Evolutionary conservation across 2,888 invertebrate genomes (phyloP).

Genomic region (Coleophora deauratella): DNA sequence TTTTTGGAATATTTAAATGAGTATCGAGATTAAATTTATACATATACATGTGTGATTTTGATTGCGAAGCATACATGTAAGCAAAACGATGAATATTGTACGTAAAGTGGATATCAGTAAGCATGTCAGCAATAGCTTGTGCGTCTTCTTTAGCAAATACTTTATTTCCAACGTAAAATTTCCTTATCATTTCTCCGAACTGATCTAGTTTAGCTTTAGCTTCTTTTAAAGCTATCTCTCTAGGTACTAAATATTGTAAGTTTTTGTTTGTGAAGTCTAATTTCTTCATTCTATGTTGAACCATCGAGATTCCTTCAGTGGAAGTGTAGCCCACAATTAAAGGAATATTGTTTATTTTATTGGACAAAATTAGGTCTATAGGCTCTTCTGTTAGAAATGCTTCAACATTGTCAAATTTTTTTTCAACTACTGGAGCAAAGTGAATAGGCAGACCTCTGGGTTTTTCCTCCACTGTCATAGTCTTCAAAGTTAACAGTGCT

Average conservation of each 20-base stretch:
- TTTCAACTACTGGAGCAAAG: conserved; percentile 36
- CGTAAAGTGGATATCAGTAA: conserved; percentile 22
- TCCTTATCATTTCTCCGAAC: conserved; percentile 21
- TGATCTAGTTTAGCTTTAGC: conserved; percentile 15
- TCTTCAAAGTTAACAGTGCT: conserved; percentile 20
- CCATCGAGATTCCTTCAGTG: conserved; percentile 26
- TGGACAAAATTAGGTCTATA: conserved; percentile 21
- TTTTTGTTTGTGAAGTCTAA: conserved; percentile 23
- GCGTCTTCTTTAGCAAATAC: conserved; percentile 18
- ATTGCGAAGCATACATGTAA: conserved; percentile 14
- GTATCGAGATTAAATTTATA: conserved; percentile 20
- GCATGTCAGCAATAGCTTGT: conserved; percentile 14
- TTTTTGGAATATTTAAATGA: conserved; percentile 42
- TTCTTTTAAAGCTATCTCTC: conserved; percentile 20
- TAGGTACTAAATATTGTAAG: conserved; percentile 23
- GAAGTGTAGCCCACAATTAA: conserved; percentile 31
- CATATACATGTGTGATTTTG: not conserved
- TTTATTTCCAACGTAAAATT: conserved; percentile 24
- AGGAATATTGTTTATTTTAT: conserved; percentile 25
- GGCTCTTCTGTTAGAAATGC: conserved; percentile 28
- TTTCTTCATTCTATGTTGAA: conserved; percentile 18
- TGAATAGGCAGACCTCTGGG: conserved; percentile 26
- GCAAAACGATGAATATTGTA: conserved; percentile 23
- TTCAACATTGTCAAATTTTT: conserved; percentile 23
- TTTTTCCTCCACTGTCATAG: conserved; percentile 24